Conservation (phyloP, 2,797 vertebrate species). For the Cynodonichthys magdalenae region DNA sequence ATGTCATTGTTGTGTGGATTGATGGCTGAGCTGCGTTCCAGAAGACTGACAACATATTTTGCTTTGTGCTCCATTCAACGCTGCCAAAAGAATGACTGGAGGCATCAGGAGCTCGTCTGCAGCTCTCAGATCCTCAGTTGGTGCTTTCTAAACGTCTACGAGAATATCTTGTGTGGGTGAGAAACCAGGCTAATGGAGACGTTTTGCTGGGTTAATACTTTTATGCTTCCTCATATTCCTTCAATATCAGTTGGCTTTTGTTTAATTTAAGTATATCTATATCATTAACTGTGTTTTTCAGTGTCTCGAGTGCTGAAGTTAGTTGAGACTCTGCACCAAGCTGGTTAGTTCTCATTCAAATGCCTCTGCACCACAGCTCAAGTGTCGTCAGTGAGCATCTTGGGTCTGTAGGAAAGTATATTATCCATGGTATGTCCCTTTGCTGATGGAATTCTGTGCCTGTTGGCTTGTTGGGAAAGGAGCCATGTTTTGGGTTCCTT, state of each 20-base stretch:
- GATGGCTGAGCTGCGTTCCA: conserved; percentile 70
- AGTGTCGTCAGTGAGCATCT: conserved; percentile 46
- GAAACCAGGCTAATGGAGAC: conserved; percentile 74
- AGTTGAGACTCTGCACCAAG: conserved; percentile 15
- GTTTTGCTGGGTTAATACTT: conserved; percentile 52
- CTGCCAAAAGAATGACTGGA: conserved; percentile 75
- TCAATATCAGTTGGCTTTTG: conserved; percentile 42
- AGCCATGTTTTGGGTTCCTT: conserved; percentile 72
- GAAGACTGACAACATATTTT: conserved; percentile 71
- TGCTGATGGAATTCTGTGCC: conserved; percentile 64
- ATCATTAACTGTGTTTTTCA: conserved; percentile 44
- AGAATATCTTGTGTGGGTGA: conserved; percentile 59
- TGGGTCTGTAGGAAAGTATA: conserved; percentile 43
- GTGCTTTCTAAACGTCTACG: conserved; percentile 75
- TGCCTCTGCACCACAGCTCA: conserved; percentile 31
- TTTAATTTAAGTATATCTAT: conserved; percentile 36
- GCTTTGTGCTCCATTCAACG: conserved; percentile 66
- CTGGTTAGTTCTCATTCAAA: conserved; percentile 56
- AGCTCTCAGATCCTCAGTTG: conserved; percentile 72
- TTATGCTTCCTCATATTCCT: conserved; percentile 23
- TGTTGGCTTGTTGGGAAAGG: conserved; percentile 69
- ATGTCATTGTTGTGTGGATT: conserved; percentile 71
- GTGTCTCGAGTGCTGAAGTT: conserved; percentile 22
- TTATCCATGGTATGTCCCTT: conserved; percentile 61
- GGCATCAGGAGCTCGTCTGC: conserved; percentile 72